phyloP scores from a whole-genome alignment of 2,888 invertebrate genomes.

The Plebejus melissa region DNA sequence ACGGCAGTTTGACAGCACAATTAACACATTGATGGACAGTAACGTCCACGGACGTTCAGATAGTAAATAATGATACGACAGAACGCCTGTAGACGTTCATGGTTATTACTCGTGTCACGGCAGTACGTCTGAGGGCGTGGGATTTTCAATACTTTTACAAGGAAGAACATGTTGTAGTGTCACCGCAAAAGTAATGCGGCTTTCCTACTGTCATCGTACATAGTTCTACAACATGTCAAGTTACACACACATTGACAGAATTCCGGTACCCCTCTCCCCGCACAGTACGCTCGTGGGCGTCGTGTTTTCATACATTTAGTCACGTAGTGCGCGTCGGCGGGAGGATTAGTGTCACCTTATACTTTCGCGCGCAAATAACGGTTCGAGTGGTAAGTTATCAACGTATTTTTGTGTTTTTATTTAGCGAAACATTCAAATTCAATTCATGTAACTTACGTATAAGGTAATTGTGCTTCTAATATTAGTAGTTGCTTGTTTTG shows the following conservation, averaged over 20 bases:
- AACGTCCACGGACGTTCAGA: not conserved
- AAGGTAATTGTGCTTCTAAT: no score
- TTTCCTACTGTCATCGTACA: conserved; percentile 24
- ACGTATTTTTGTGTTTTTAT: no score
- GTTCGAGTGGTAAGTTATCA: no score
- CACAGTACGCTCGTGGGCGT: conserved; percentile 18
- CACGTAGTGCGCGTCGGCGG: conserved; percentile 29
- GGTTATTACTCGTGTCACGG: not conserved
- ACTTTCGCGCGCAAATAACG: no score
- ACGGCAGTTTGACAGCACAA: no score
- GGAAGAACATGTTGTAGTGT: conserved; percentile 27
- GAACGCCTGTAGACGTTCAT: no score
- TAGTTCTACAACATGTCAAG: conserved; percentile 20
- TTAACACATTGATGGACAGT: conserved; percentile 44
- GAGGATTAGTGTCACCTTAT: no score
- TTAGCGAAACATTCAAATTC: no score
- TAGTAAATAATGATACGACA: not conserved
- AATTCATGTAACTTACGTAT: no score
- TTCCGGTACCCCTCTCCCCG: not conserved
- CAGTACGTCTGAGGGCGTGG: conserved; percentile 25
- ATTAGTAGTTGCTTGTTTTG: no score
- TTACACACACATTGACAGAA: conserved; percentile 24
- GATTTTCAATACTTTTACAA: conserved; percentile 22
- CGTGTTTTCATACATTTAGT: conserved; percentile 18
- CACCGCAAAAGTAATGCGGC: conserved; percentile 19